phyloP scores from a whole-genome alignment of 1,140 invertebrate genomes.

The Liolophura sinensis region DNA sequence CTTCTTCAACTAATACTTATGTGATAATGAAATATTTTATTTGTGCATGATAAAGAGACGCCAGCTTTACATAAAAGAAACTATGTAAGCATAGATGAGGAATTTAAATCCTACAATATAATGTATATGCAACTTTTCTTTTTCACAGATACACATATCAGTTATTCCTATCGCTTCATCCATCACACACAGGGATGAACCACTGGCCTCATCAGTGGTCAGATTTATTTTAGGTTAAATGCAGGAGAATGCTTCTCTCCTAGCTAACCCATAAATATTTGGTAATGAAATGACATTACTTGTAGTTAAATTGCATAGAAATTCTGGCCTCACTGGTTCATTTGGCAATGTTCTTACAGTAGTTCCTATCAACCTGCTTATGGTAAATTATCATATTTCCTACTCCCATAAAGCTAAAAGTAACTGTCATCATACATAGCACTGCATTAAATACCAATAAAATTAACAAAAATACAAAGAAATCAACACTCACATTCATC shows the following conservation, averaged over 20 bases:
- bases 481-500: slow-evolving; percentile 56
- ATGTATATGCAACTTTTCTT: too few relatives aligned
- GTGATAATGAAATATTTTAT: too few relatives aligned
- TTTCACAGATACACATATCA: too few relatives aligned
- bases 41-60: too few relatives aligned
- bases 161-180: too few relatives aligned
- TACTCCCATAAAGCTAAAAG: not conserved
- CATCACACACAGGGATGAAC: not conserved
- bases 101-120: too few relatives aligned
- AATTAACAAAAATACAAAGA: not conserved
- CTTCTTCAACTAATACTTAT: too few relatives aligned
- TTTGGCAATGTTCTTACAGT: not conserved
- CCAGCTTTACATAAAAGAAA: too few relatives aligned
- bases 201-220: not conserved
- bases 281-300: too few relatives aligned
- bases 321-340: too few relatives aligned
- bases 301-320: too few relatives aligned
- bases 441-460: not conserved
- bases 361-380: not conserved
- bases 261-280: not conserved
- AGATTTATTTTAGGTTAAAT: not conserved
- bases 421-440: not conserved
- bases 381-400: not conserved
- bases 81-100: too few relatives aligned
- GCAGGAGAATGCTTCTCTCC: not conserved